A percentile compares a stretch with the other conserved stretches of the same genome.
Conservation (phyloP, 2,113 vertebrate species). For the Eulemur rufifrons region DNA sequence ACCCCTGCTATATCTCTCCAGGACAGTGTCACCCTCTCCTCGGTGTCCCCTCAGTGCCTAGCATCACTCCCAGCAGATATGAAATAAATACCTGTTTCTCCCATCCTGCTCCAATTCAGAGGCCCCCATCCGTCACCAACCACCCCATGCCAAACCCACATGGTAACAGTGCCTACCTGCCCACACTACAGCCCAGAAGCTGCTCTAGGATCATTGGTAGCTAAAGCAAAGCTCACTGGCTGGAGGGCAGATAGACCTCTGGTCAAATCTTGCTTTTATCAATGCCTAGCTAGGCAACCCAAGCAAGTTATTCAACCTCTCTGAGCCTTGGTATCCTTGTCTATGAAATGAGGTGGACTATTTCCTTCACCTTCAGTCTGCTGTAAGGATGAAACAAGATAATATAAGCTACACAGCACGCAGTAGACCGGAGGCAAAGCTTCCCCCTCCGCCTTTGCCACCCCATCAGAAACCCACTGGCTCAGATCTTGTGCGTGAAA, state of each 20-base stretch:
- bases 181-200: background rate
- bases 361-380: background rate
- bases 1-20: background rate
- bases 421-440: background rate
- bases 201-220: background rate
- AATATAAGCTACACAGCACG: background rate
- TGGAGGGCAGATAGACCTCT: background rate
- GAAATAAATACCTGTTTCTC: background rate
- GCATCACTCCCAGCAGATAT: background rate
- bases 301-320: background rate
- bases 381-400: constrained; percentile 24
- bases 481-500: constrained; percentile 14
- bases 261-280: background rate
- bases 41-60: background rate
- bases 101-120: background rate
- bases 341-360: background rate
- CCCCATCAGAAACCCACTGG: constrained; percentile 12
- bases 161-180: background rate
- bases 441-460: background rate
- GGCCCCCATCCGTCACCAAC: background rate
- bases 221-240: background rate
- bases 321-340: background rate
- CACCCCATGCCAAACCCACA: background rate
- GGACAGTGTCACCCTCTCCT: background rate
- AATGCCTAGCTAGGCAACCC: background rate